Evolutionary conservation across 53 echinoderm and acorn worm species (phyloP).

Genomic region (Mesocentrotus franciscanus): DNA sequence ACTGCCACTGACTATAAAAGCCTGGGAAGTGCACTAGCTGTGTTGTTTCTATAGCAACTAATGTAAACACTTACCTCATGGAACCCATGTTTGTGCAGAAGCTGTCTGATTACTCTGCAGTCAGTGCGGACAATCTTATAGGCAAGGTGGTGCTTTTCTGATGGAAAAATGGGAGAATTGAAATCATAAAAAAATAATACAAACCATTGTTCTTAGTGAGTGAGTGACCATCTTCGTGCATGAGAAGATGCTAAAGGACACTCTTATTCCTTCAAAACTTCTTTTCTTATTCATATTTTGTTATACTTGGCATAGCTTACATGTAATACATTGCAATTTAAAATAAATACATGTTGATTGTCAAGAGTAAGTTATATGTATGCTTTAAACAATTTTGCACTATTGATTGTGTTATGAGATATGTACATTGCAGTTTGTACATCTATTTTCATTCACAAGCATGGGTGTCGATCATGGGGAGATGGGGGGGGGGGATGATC

Average conservation of each 20-base stretch:
- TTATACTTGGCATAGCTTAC: too few relatives aligned
- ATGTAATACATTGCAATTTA: too few relatives aligned
- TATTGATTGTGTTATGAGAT: too few relatives aligned
- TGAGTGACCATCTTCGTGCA: background rate
- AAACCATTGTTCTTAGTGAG: background rate
- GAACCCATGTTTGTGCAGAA: slow-evolving; percentile 97
- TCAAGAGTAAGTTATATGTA: too few relatives aligned
- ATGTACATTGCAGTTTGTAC: too few relatives aligned
- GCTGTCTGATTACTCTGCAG: slow-evolving; percentile 92
- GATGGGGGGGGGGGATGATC: too few relatives aligned
- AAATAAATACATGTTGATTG: too few relatives aligned
- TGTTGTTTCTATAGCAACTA: slow-evolving; percentile 14
- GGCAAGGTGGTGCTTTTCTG: slow-evolving; percentile 93
- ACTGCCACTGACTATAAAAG: background rate
- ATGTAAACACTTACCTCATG: slow-evolving; percentile 81
- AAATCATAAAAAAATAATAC: background rate
- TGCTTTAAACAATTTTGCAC: too few relatives aligned
- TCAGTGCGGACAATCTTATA: slow-evolving; percentile 98
- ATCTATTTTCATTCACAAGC: too few relatives aligned
- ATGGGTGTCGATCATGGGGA: too few relatives aligned
- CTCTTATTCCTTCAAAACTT: background rate
- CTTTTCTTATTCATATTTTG: too few relatives aligned
- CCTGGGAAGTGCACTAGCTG: background rate
- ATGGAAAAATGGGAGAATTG: background rate
- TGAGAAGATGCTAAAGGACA: background rate